Base-by-base conservation (phyloP, 2,113 vertebrate species). In the Dunckerocampus dactyliophorus region DNA sequence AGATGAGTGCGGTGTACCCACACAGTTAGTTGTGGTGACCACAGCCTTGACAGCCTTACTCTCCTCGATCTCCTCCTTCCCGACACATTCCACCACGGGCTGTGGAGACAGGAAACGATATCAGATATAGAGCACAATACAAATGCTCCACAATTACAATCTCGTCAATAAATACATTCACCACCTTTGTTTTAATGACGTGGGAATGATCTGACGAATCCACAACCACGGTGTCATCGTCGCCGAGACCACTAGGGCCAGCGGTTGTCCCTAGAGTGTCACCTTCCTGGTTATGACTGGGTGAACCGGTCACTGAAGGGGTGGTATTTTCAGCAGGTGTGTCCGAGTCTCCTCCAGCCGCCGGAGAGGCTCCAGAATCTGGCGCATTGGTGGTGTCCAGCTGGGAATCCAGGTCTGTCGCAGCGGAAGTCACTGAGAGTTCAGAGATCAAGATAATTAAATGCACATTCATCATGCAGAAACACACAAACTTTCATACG, bases 11-110 rank as follows among this genome's bases (percentile, higher is more conserved):
- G 11, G 42, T 8, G 12, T 65, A 88, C 88, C 86, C 55, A 89
- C 83, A 57, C 85, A 89, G 37, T 62, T 17, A 3, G 0, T 0
- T 45, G 61, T 69, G 0, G 0, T 0, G 10, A 66, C 8, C 6
- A 1, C 12, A 60, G 9, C 53, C 56, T 51, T 69, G 37, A 87
- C 50, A 4, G 62, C 62, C 0, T 19, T 34, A 1, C 12, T 67
- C 15, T 78, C 56, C 4, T 34, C 5, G 21, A 85, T 47, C 0
- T 60, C 72, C 0, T 76, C 71, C 28, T 82, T 47, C 6, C n/a
- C 46, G 12, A 84, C 79, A 54, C 87, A 88, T 22, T 10, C 10
- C 31, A 88, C 64, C 0, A 2, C 0, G 6, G 65, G 61, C 84
- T 86, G 78, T 17, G 39, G 52, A 54, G 19, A 79, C 54, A 72